These are phyloP conservation scores for Proisotoma minuta DNA, from an alignment of 2,888 invertebrate genomes.

Conservation along the genomic window DNA sequence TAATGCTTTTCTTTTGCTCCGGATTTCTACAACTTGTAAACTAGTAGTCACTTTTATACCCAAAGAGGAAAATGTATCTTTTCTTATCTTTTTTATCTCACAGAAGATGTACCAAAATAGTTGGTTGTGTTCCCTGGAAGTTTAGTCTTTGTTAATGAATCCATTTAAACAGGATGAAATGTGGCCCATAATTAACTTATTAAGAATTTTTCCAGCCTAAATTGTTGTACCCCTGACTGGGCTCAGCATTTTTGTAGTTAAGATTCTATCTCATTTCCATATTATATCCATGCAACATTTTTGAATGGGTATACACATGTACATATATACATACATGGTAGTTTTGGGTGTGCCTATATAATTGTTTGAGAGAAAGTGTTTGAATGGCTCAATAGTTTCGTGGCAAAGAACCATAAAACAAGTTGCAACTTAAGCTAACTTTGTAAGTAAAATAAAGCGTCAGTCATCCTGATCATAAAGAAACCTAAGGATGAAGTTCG, in stretches of 20 bases:
- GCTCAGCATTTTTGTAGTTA: too few species aligned
- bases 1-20: background rate
- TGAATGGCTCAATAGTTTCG: background rate
- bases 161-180: background rate
- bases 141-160: slow-evolving; percentile 8
- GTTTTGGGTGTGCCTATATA: background rate
- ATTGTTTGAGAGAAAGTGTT: background rate
- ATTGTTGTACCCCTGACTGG: too few species aligned
- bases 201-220: background rate
- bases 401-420: too few species aligned
- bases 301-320: background rate
- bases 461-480: background rate
- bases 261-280: slow-evolving; percentile 7
- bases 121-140: background rate
- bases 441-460: background rate
- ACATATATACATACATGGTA: background rate
- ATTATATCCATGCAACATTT: background rate
- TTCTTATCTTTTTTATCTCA: slow-evolving; percentile 10
- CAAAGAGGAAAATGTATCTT: background rate
- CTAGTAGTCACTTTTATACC: background rate
- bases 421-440: background rate
- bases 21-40: background rate
- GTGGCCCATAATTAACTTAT: slow-evolving; percentile 14
- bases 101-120: slow-evolving; percentile 21
- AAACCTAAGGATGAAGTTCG: background rate